A percentile compares a stretch with the other conserved stretches of the same genome.
These are phyloP conservation scores for Scaptomyza parva DNA, from an alignment of 2,888 invertebrate genomes.

Conservation along the genomic window DNA sequence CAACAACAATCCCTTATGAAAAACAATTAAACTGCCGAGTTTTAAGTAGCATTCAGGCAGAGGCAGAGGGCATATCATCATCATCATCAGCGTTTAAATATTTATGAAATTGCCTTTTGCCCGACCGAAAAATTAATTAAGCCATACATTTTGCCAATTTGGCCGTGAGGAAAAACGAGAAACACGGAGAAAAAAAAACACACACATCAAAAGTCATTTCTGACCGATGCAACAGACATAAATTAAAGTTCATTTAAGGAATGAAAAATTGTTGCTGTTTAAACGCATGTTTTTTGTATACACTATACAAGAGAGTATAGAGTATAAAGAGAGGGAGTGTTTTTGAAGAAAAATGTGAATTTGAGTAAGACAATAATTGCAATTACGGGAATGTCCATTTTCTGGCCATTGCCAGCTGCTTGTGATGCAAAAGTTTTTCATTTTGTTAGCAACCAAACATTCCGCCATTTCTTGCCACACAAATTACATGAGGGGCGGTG, in stretches of 20 bases:
- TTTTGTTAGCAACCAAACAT: conserved; percentile 1
- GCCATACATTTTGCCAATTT: conserved; percentile 53
- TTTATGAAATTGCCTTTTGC: conserved; percentile 57
- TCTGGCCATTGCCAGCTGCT: conserved; percentile 52
- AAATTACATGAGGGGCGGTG: conserved; percentile 56
- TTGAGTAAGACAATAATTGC: conserved; percentile 74
- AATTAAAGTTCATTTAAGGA: conserved; percentile 69
- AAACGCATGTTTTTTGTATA: conserved; percentile 18
- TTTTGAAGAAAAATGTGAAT: conserved; percentile 52
- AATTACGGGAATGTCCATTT: conserved; percentile 65
- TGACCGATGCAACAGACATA: conserved; percentile 54
- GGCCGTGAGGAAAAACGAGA: neutral
- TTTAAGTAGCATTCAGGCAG: conserved; percentile 4
- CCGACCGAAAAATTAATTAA: conserved; percentile 75
- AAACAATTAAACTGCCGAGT: neutral
- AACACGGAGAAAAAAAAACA: conserved; percentile 16
- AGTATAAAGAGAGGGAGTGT: neutral
- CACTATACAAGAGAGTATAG: neutral
- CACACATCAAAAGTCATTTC: conserved; percentile 75
- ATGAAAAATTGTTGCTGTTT: conserved; percentile 6
- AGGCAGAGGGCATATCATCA: conserved; percentile 8
- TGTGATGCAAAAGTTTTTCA: conserved; percentile 24
- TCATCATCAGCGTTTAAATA: too few species aligned
- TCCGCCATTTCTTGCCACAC: neutral
- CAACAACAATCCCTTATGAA: conserved; percentile 9